Base-by-base conservation (phyloP, 2,113 vertebrate genomes). In the Sitta europaea region DNA sequence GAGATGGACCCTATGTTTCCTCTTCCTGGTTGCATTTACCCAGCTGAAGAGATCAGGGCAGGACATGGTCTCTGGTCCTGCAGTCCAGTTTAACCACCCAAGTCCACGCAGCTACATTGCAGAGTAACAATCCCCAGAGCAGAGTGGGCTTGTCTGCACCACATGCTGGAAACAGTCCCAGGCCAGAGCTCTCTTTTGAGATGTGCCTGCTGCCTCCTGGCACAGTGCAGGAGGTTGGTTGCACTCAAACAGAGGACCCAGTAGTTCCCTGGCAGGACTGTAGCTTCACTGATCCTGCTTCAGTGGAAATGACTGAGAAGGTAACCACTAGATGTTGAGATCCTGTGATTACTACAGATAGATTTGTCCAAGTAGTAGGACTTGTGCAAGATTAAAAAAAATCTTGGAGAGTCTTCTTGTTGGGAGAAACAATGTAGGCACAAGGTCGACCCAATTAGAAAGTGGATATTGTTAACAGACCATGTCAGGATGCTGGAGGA, bases 221-320 rank as follows among this genome's bases (percentile, higher is more conserved):
- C 22, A 25, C 13, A 5, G 27, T 0, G 0, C 0, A 4, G 50
- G 45, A 51, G 40, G 21, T 22, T 70, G 18, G 23, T 5, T 38
- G 20, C 33, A 47, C 22, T 50, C 47, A 4, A 10, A 42, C 5
- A 67, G 28, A 42, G 33, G 33, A 68, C 43, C 7, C 0, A 0
- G 4, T 4, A 51, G 25, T 35, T 92, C 12, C 11, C 29, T 87
- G 38, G 7, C 88, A 45, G 24, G 28, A 55, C 21, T 65, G 14
- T 9, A 68, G 42, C 36, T 20, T 40, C 1, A 1, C 25, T 42
- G 42, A 12, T 78, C 19, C 9, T 66, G 55, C 42, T 71, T 17
- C 23, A 50, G 1, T 5, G 3, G 31, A 68, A 50, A 25, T 24
- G 14, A 40, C 65, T 54, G 43, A 62, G 33, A 57, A 29, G 14